These are phyloP conservation scores for Tortricodes alternella DNA, from an alignment of 2,888 invertebrate species.

Conservation along the genomic window DNA sequence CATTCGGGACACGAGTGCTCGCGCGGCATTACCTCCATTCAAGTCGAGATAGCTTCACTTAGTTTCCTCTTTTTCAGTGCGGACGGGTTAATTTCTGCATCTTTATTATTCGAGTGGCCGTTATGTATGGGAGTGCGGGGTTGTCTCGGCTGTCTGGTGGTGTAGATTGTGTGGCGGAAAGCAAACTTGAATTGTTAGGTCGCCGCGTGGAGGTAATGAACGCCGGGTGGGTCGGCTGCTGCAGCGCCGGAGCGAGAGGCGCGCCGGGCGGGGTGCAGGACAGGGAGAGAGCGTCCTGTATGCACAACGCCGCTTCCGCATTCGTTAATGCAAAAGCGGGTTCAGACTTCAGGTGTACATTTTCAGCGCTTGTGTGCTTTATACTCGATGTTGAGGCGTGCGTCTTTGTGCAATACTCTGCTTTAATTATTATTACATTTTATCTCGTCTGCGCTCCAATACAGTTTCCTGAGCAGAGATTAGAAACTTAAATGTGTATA, in stretches of 20 bases:
- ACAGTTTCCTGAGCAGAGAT: constrained; percentile 44
- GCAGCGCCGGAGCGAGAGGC: constrained; percentile 73
- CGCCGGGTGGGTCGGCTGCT: constrained; percentile 76
- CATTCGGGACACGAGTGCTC: constrained; percentile 75
- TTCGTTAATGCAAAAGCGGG: constrained; percentile 82
- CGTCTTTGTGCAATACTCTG: constrained; percentile 75
- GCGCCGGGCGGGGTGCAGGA: constrained; percentile 42
- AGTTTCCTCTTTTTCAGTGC: constrained; percentile 79
- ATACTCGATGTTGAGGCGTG: constrained; percentile 74
- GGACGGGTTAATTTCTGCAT: constrained; percentile 80
- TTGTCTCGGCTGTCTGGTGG: constrained; percentile 73
- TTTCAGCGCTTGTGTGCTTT: constrained; percentile 80
- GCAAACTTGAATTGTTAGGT: constrained; percentile 82
- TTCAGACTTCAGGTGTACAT: constrained; percentile 81
- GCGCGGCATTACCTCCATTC: constrained; percentile 77
- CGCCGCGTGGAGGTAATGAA: constrained; percentile 79
- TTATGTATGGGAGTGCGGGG: constrained; percentile 55
- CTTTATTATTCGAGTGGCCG: constrained; percentile 81
- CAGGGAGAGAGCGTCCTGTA: constrained; percentile 73
- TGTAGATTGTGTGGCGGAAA: constrained; percentile 80
- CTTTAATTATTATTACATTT: constrained; percentile 79
- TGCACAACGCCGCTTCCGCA: constrained; percentile 82
- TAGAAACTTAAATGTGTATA: constrained; percentile 40
- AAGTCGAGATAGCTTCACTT: constrained; percentile 81
- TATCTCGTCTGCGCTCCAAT: constrained; percentile 62